Base-by-base conservation (phyloP, 1,140 invertebrate species). In the Heliconius hewitsoni region DNA sequence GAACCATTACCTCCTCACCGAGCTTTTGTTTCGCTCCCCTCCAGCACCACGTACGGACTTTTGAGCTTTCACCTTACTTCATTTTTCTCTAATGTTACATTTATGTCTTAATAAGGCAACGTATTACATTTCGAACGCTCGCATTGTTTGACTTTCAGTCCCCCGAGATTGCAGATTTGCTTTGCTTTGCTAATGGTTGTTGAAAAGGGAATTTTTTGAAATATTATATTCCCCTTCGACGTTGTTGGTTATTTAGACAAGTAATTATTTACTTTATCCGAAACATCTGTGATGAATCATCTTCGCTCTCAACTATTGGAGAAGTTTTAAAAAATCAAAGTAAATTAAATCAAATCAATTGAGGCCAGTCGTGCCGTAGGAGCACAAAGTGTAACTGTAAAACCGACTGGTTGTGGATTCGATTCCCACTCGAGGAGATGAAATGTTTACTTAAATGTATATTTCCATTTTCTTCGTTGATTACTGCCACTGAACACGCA, bases 141-240 rank as follows among this genome's bases (percentile, higher is more conserved):
- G 79, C 82, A 89, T 90, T 93, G 90, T 93, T 93, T 93, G 90
- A 90, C 91, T 93, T 91, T 89, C 86, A 89, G 91, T 91, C 87
- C 90, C 88, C 73, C 71, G 86, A 89, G 86, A 87, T 86, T 84
- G 86, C 81, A 86, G 87, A 87, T 89, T 87, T 87, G 77, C 83
- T 85, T 89, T 86, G 79, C 82, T 85, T 79, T 83, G 74, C 79
- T 91, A 91, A 90, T 93, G 85, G 90, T 79, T 82, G 82, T 84
- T 74, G 79, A 78, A 86, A 86, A 87, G 82, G 78, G 83, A 88
- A 86, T 88, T 85, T 34, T 86, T 85, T 82, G 84, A 55, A 80
- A 80, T 70, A 88, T 79, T 90, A 87, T 81, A 86, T 84, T 46
- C 74, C 34, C 23, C n/a, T 73, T 76, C 75, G 2, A 70, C 6